These are phyloP conservation scores for Portevinia maculata DNA, from an alignment of 2,888 invertebrate genomes.

Conservation along the genomic window DNA sequence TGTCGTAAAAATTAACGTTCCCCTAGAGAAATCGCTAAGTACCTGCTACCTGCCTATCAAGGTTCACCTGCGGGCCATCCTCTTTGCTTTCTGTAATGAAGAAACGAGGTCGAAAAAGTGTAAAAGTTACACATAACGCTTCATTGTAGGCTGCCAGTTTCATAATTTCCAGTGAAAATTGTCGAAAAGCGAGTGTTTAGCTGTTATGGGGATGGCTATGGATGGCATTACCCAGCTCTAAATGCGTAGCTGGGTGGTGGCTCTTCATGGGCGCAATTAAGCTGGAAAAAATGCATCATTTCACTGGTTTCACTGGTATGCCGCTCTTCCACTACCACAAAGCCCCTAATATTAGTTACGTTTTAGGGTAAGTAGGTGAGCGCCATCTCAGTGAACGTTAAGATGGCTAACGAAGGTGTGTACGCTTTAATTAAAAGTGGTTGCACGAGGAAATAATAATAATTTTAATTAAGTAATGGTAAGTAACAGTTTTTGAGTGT, in stretches of 20 bases:
- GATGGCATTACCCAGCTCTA: slow-evolving; percentile 13
- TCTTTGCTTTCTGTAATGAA: slow-evolving; percentile 60
- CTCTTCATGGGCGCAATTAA: slow-evolving; percentile 68
- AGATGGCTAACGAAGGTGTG: slow-evolving; percentile 70
- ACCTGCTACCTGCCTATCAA: slow-evolving; percentile 74
- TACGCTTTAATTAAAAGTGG: slow-evolving; percentile 74
- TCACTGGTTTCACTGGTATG: slow-evolving; percentile 42
- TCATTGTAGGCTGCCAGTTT: slow-evolving; percentile 70
- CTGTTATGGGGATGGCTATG: slow-evolving; percentile 5
- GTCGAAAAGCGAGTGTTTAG: slow-evolving; percentile 64
- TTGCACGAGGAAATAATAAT: slow-evolving; percentile 74
- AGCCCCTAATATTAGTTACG: slow-evolving; percentile 34
- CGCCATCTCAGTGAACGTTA: slow-evolving; percentile 53
- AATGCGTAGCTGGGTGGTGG: slow-evolving; percentile 40
- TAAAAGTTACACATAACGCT: slow-evolving; percentile 73
- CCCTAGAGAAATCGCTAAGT: slow-evolving; percentile 74
- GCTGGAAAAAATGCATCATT: slow-evolving; percentile 63
- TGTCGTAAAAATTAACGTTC: slow-evolving; percentile 73
- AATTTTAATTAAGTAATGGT: slow-evolving; percentile 75
- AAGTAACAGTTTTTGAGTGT: slow-evolving; percentile 69
- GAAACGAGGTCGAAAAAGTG: slow-evolving; percentile 74
- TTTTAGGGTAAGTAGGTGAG: slow-evolving; percentile 56
- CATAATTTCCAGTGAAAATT: slow-evolving; percentile 72
- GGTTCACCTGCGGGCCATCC: slow-evolving; percentile 70
- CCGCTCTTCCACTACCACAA: slow-evolving; percentile 11